Evolutionary conservation across 2,888 invertebrate species (phyloP), one percentile per base, ranked within the genome.

Genomic region (Erpobdella octoculata): DNA sequence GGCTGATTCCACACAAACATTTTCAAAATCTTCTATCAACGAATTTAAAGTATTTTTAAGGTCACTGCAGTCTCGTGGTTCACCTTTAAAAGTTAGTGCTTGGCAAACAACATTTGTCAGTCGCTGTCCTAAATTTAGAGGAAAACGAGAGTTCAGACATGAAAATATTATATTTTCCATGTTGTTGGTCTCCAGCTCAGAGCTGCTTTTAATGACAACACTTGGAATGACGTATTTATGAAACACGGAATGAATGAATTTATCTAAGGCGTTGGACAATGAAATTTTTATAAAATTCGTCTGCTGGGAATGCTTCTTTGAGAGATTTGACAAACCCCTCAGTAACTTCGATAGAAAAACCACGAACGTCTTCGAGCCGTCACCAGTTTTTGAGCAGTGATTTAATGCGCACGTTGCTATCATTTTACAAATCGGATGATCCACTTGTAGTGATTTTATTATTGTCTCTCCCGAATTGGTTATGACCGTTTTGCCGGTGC

Each of bases 21-120:
- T 62, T 4, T 62, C 62, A 62, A 62, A 62, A 8, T 62, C 62
- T n/a, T 28, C n/a, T 62, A 62, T 33, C 31, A 62, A 62, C 28
- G 15, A 25, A 53, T 53, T 53, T 28, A 53, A 53, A 25, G 21
- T n/a, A n/a, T n/a, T n/a, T n/a, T n/a, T n/a, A n/a, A n/a, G n/a
- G n/a, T n/a, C n/a, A n/a, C n/a, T n/a, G n/a, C n/a, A n/a, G n/a
- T n/a, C n/a, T n/a, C n/a, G n/a, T n/a, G n/a, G n/a, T n/a, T n/a
- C n/a, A n/a, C n/a, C n/a, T n/a, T n/a, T n/a, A n/a, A n/a, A n/a
- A n/a, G 8, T 25, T 25, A 53, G 53, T 53, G 53, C 53, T 53
- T 28, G 21, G 53, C 8, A 53, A 8, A 53, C 21, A 15, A 53
- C 28, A 28, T 53, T 28, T 15, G 18, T 21, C 2, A 46, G 21